These are phyloP conservation scores for Parnassius apollo DNA, from an alignment of 2,888 invertebrate genomes.

Conservation along the genomic window DNA sequence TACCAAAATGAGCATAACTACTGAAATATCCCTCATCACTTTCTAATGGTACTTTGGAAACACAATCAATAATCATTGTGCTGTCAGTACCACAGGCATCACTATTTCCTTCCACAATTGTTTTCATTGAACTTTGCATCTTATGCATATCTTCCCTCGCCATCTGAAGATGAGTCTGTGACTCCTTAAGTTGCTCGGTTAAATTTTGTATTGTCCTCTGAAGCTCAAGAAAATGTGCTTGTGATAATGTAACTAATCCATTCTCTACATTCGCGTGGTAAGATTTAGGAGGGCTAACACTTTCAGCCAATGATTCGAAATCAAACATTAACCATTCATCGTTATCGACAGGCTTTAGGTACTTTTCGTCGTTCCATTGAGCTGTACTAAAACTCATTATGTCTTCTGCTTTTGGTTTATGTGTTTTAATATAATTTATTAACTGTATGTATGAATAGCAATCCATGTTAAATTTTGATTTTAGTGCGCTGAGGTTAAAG, in stretches of 20 bases:
- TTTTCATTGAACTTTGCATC: conserved; percentile 82
- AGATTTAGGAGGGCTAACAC: conserved; percentile 61
- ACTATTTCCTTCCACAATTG: conserved; percentile 65
- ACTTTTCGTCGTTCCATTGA: conserved; percentile 88
- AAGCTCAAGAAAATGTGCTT: conserved; percentile 82
- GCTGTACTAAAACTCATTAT: conserved; percentile 74
- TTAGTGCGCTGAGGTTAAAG: conserved; percentile 84
- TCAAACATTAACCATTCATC: conserved; percentile 93
- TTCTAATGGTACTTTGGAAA: conserved; percentile 76
- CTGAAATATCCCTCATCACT: conserved; percentile 90
- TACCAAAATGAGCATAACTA: conserved; percentile 94
- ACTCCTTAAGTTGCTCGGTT: conserved; percentile 81
- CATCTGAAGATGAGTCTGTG: conserved; percentile 79
- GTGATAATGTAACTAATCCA: conserved; percentile 81
- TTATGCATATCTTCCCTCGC: conserved; percentile 81
- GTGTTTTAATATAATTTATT: conserved; percentile 88
- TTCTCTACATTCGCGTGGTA: conserved; percentile 83
- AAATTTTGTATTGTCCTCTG: conserved; percentile 81
- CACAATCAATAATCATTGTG: conserved; percentile 53
- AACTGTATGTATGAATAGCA: conserved; percentile 90
- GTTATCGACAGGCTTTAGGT: conserved; percentile 87
- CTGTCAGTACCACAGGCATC: conserved; percentile 39
- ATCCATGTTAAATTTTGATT: conserved; percentile 87
- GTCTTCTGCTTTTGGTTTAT: conserved; percentile 80
- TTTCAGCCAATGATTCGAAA: conserved; percentile 73